These are phyloP conservation scores for Aproaerema taeniolella DNA, from an alignment of 2,888 invertebrate genomes.

Conservation along the genomic window DNA sequence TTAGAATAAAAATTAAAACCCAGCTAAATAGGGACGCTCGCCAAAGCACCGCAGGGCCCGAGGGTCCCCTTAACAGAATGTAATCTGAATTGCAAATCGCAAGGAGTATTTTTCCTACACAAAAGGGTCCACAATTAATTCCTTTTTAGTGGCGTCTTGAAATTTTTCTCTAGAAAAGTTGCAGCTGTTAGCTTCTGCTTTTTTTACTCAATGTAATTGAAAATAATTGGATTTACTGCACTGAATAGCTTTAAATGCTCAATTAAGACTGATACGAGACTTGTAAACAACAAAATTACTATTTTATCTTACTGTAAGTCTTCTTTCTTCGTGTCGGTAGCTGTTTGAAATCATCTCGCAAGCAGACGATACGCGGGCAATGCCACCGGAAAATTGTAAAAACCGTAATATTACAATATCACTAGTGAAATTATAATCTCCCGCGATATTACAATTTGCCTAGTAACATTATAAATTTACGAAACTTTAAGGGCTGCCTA, in stretches of 20 bases:
- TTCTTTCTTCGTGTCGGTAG: no score
- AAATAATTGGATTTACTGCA: no score
- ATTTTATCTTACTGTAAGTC: neutral
- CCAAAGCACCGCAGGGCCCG: neutral
- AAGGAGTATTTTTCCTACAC: neutral
- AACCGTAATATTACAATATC: no score
- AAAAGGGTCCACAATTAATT: constrained; percentile 2
- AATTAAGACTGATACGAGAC: neutral
- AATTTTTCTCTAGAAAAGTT: neutral
- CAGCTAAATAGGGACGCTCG: neutral
- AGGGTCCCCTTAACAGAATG: neutral
- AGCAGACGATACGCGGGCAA: no score
- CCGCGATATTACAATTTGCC: no score
- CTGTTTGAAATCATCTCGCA: no score
- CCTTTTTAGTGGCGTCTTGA: neutral
- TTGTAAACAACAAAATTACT: neutral
- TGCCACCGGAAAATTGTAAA: no score
- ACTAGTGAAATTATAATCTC: no score
- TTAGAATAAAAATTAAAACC: neutral
- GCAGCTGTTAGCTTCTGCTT: neutral
- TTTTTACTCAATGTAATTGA: neutral
- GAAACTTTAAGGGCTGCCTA: no score
- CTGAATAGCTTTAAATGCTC: no score
- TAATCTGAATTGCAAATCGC: constrained; percentile 2
- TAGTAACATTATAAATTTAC: no score